Conservation (phyloP, 1,140 invertebrate species). For the Sipha flava region DNA sequence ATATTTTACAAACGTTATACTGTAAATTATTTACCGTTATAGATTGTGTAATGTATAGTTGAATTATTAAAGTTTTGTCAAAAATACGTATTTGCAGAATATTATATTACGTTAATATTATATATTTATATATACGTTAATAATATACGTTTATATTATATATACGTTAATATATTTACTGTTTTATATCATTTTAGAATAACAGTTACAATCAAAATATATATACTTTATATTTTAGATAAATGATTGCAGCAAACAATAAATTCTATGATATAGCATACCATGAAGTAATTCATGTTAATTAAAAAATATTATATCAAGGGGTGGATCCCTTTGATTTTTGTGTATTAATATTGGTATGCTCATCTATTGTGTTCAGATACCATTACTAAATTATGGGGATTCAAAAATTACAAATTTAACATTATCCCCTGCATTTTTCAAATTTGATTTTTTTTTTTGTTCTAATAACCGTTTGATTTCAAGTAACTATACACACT, state of each 20-base stretch:
- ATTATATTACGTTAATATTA: too few relatives aligned
- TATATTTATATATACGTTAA: too few relatives aligned
- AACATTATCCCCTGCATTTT: conserved; percentile 10
- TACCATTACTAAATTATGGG: conserved; percentile 14
- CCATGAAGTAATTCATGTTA: conserved; percentile 18
- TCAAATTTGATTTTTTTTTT: conserved; percentile 4
- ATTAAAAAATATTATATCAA: conserved; percentile 18
- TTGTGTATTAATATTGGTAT: not conserved
- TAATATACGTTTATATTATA: too few relatives aligned
- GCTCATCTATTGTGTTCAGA: conserved; percentile 2
- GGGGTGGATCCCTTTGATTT: conserved; percentile 7
- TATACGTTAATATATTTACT: not conserved
- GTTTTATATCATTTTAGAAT: not conserved
- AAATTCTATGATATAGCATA: conserved; percentile 16
- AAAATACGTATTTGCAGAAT: too few relatives aligned
- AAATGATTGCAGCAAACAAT: not conserved
- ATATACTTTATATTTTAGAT: not conserved
- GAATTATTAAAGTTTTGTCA: too few relatives aligned
- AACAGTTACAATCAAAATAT: not conserved
- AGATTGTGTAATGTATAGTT: too few relatives aligned
- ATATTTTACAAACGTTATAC: too few relatives aligned
- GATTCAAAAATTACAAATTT: conserved; percentile 9
- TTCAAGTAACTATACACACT: conserved; percentile 6
- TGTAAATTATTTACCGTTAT: too few relatives aligned
- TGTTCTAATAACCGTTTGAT: conserved; percentile 2